Evolutionary conservation across 2,797 vertebrate species (phyloP), one percentile per base, ranked within the genome.

Genomic region (Morelia viridis): DNA sequence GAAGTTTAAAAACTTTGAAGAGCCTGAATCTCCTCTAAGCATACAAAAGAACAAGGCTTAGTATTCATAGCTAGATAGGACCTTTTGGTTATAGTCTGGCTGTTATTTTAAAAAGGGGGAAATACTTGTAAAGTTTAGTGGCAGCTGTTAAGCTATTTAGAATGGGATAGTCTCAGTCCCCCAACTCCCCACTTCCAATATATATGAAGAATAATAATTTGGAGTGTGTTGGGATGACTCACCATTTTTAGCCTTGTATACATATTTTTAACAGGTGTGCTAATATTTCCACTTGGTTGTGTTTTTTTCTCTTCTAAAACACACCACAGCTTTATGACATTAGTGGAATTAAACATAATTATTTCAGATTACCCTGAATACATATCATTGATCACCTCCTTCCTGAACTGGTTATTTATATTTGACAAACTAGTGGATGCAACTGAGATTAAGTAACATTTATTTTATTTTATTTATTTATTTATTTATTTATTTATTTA

Each of bases 241-340:
- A 92, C 87, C 90, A 92, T 92, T 88, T 71, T 89, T 92, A 5
- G 15, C 68, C 53, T 83, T 53, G 50, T 76, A 92, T 92, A 89
- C 93, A 93, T 95, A 91, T 89, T 90, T 11, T 89, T 46, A 56
- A 56, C 50, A 91, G 31, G 93, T 95, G 50, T 53, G 93, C 80
- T 91, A 91, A 95, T 94, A 92, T 92, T 68, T 26, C 94, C 92
- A 84, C 88, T 95, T 95, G 93, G 92, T 93, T 92, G 90, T 85
- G 76, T 93, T 35, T 94, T 95, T 93, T 95, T 65, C 92, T 95
- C 90, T 93, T 95, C 92, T 92, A 94, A 90, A 94, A 93, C 91
- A 93, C 91, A 13, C 56, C 64, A 41, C n/a, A 94, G 92, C 94
- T 92, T 50, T 56, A 53, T 0, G 0, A 56, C 85, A 17, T 64